These are phyloP conservation scores for Phortica variegata DNA, from an alignment of 1,140 invertebrate species.

Conservation along the genomic window DNA sequence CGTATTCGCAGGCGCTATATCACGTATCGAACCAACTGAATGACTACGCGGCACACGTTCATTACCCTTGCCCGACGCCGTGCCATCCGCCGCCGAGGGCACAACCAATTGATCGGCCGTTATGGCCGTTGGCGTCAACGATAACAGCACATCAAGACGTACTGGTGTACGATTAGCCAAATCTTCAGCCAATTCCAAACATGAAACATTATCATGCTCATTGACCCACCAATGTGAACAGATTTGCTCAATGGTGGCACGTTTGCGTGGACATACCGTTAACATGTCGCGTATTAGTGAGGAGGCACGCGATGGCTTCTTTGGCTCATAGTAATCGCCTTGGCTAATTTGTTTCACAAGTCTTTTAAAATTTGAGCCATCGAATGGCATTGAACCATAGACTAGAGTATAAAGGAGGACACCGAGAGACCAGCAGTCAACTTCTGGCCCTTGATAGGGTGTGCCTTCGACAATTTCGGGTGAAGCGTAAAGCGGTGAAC, in stretches of 20 bases:
- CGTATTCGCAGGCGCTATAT: conserved; percentile 60
- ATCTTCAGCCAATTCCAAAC: conserved; percentile 83
- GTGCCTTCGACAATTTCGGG: conserved; percentile 98
- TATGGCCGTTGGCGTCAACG: conserved; percentile 72
- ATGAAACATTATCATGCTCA: conserved; percentile 78
- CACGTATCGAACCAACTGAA: conserved; percentile 69
- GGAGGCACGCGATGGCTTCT: conserved; percentile 92
- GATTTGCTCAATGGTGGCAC: conserved; percentile 92
- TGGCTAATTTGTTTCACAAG: conserved; percentile 96
- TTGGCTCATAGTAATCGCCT: conserved; percentile 96
- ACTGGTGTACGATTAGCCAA: conserved; percentile 88
- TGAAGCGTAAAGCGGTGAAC: conserved; percentile 96
- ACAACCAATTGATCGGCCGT: conserved; percentile 70
- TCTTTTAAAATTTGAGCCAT: conserved; percentile 96
- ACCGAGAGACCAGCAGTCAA: conserved; percentile 94
- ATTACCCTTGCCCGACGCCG: conserved; percentile 29
- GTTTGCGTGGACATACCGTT: conserved; percentile 82
- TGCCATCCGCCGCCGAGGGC: conserved; percentile 48
- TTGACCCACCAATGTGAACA: conserved; percentile 95
- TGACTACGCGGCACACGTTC: conserved; percentile 60
- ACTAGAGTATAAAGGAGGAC: conserved; percentile 97
- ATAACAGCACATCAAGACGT: conserved; percentile 82
- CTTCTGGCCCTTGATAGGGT: conserved; percentile 97
- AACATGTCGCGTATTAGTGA: conserved; percentile 92
- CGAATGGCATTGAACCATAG: conserved; percentile 99